Percentiles rank a stretch among this genome's conserved stretches.
Conservation (phyloP, 2,888 invertebrate genomes). For the Agrochola litura region DNA sequence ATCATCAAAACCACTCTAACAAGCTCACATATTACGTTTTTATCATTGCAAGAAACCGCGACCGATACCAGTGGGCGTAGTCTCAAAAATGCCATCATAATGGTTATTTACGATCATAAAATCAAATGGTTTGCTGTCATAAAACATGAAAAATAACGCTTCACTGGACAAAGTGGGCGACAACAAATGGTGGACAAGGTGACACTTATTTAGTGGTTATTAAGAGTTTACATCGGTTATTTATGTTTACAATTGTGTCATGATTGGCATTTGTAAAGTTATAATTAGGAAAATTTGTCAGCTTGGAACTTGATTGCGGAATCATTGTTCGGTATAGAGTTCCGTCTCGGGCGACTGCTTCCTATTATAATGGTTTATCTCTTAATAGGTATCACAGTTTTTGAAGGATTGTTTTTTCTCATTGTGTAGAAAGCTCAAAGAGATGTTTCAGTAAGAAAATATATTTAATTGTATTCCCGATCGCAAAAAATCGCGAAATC, state of each 20-base stretch:
- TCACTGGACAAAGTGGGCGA: conserved; percentile 60
- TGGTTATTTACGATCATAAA: conserved; percentile 74
- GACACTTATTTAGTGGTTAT: conserved; percentile 61
- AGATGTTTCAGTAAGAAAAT: background rate
- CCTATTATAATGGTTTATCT: background rate
- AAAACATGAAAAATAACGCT: conserved; percentile 75
- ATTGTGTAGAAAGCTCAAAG: background rate
- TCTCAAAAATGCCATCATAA: conserved; percentile 64
- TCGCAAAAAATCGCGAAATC: background rate
- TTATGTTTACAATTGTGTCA: conserved; percentile 31
- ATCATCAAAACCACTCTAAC: conserved; percentile 41
- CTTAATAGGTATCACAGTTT: background rate
- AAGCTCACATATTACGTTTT: conserved; percentile 38
- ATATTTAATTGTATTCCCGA: background rate
- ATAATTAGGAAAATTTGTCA: conserved; percentile 21
- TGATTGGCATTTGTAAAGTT: conserved; percentile 16
- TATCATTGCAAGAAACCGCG: conserved; percentile 63
- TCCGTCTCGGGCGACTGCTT: background rate
- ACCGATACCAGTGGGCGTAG: conserved; percentile 67
- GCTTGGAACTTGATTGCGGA: background rate
- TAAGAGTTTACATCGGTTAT: conserved; percentile 41
- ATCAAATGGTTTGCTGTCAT: conserved; percentile 74
- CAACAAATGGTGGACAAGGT: conserved; percentile 56
- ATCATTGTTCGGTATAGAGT: background rate
- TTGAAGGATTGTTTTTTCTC: background rate